Conservation (phyloP, 2,888 invertebrate species). For the Pachliopta kotzebuea region DNA sequence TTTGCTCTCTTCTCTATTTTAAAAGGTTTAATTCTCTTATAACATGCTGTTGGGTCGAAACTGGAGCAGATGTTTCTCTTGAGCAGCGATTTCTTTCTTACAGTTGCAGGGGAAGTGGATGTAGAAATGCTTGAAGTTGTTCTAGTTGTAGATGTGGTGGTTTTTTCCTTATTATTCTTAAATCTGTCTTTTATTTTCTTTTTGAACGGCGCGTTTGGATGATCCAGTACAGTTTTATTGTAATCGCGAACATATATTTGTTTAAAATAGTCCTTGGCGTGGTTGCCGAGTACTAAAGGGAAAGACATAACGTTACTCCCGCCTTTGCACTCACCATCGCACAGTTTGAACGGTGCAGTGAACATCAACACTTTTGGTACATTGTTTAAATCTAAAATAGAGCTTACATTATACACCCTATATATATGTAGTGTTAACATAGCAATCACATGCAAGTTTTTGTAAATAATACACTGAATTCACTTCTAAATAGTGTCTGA, state of each 20-base stretch:
- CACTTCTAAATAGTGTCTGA: too few species aligned
- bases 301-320: constrained; percentile 50
- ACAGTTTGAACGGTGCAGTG: constrained; percentile 62
- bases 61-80: not conserved
- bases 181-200: constrained; percentile 29
- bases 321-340: constrained; percentile 44
- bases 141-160: not conserved
- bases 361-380: constrained; percentile 51
- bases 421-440: too few species aligned
- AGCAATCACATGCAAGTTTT: too few species aligned
- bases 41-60: constrained; percentile 4
- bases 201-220: constrained; percentile 45
- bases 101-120: constrained; percentile 1
- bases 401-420: too few species aligned
- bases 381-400: constrained; percentile 9
- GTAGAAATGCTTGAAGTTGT: not conserved
- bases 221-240: constrained; percentile 32
- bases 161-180: not conserved
- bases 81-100: not conserved
- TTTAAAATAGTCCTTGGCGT: constrained; percentile 41
- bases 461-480: too few species aligned
- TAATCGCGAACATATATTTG: constrained; percentile 44
- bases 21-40: not conserved
- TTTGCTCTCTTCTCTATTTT: not conserved
- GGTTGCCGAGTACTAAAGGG: constrained; percentile 53